These are phyloP conservation scores for Xylophagus ater DNA, from an alignment of 2,888 invertebrate species.

Conservation along the genomic window DNA sequence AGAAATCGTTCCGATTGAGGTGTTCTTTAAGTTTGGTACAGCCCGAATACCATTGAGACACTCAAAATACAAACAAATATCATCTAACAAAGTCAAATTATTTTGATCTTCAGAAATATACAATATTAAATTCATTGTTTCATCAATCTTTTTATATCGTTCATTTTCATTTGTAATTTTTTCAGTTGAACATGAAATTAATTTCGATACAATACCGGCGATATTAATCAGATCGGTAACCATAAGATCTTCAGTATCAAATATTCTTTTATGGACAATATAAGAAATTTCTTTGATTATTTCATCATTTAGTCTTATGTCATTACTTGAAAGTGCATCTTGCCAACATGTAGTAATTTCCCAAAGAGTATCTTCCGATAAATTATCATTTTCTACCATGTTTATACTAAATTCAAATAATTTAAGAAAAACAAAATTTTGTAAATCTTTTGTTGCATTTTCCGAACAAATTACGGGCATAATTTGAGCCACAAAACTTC, in stretches of 20 bases:
- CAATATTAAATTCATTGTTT: slow-evolving; percentile 18
- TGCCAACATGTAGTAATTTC: slow-evolving; percentile 49
- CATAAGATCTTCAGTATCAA: slow-evolving; percentile 12
- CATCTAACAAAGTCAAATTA: slow-evolving; percentile 18
- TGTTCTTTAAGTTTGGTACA: too few species aligned
- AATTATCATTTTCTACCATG: slow-evolving; percentile 26
- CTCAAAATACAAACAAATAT: slow-evolving; percentile 26
- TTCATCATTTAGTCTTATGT: slow-evolving; percentile 26
- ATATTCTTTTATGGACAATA: slow-evolving; percentile 23
- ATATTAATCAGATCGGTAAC: slow-evolving; percentile 23
- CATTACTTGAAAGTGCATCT: slow-evolving; percentile 40
- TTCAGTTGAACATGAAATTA: slow-evolving; percentile 32
- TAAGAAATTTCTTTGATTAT: slow-evolving; percentile 25
- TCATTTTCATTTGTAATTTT: slow-evolving; percentile 24
- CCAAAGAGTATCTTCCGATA: slow-evolving; percentile 43
- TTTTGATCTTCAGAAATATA: slow-evolving; percentile 15
- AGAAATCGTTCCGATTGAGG: too few species aligned
- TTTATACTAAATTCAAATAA: slow-evolving; percentile 41
- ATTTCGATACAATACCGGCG: slow-evolving; percentile 27
- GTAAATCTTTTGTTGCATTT: slow-evolving; percentile 34
- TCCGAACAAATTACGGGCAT: slow-evolving; percentile 42
- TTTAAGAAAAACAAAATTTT: slow-evolving; percentile 39
- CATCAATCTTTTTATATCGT: slow-evolving; percentile 24
- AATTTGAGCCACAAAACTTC: slow-evolving; percentile 44
- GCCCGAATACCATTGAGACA: slow-evolving; percentile 22